Evolutionary conservation across 2,888 invertebrate genomes (phyloP).

Genomic region (Ophion ventricosus): DNA sequence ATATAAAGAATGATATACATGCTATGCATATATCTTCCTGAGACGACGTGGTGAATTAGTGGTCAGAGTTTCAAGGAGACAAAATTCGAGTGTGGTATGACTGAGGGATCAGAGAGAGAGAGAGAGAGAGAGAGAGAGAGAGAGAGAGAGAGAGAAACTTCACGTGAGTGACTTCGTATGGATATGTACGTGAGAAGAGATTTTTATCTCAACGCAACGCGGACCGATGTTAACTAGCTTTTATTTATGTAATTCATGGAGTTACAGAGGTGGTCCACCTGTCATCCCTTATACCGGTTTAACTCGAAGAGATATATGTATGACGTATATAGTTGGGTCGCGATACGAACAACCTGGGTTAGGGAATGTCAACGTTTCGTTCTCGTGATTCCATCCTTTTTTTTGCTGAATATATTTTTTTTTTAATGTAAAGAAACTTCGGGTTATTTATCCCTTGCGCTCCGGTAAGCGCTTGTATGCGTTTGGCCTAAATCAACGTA

Average conservation of each 20-base stretch:
- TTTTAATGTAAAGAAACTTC: too few relatives aligned
- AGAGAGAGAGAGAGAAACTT: slow-evolving; percentile 36
- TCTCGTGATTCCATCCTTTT: slow-evolving; percentile 32
- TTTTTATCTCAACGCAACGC: slow-evolving; percentile 67
- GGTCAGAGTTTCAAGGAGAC: slow-evolving; percentile 55
- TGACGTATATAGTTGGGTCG: slow-evolving; percentile 41
- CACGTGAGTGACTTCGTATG: slow-evolving; percentile 52
- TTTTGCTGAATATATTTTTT: neutral
- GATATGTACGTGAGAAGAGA: slow-evolving; percentile 67
- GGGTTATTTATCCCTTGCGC: neutral
- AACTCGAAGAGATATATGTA: slow-evolving; percentile 28
- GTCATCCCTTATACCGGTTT: slow-evolving; percentile 65
- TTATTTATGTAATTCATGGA: slow-evolving; percentile 74
- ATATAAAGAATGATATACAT: slow-evolving; percentile 29
- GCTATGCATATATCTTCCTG: slow-evolving; percentile 45
- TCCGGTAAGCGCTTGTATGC: neutral
- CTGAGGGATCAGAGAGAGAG: slow-evolving; percentile 20
- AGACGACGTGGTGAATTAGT: slow-evolving; percentile 67
- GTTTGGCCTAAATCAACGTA: too few relatives aligned
- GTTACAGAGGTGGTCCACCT: slow-evolving; percentile 72
- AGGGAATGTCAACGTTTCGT: slow-evolving; percentile 56
- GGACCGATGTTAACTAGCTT: slow-evolving; percentile 70
- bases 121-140: slow-evolving; percentile 19
- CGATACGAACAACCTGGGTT: slow-evolving; percentile 48
- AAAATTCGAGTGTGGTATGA: slow-evolving; percentile 31